Evolutionary conservation across 2,888 invertebrate genomes (phyloP), one percentile per base, ranked within the genome.

Genomic region (Buathra laborator): DNA sequence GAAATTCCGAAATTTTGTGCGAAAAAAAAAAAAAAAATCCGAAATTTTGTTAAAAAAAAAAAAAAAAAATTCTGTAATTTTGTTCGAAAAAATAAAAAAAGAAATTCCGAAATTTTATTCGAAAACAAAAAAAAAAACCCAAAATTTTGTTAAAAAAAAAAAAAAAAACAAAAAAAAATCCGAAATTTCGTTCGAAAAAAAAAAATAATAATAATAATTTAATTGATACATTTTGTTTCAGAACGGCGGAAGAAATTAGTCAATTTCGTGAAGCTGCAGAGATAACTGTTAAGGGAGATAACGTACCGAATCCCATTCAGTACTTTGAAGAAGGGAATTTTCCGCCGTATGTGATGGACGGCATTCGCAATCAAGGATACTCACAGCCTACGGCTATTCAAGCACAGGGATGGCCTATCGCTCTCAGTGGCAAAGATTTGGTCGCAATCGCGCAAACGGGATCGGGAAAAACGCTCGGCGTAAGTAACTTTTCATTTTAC

Each of bases 381-480:
- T 90, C 93, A 51, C 94, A 94, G 62, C 96, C 96, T 1, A 96
- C 96, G 16, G 94, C 96, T 6, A 96, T 96, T 90, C 96, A 96
- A 92, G 94, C 96, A 44, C 95, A 96, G 90, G 96, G 96, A 29
- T 96, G 96, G 96, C 96, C 96, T 1, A 95, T 96, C 82, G 95
- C 96, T 3, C 93, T 96, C 85, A 95, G 95, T 90, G 96, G 96
- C n/a, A 92, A 94, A 85, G 96, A 96, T 92, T 94, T 96, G 91
- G 96, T 96, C 62, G 96, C 96, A 9, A 96, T 96, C 88, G 96
- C 96, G 62, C 96, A 96, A 92, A 95, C 95, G 81, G 95, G 95
- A 29, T 95, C 95, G 48, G 95, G 95, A 76, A 95, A 95, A 91
- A 95, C 95, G 32, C 94, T 95, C 81, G 95, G 95, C 70, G 93